Base-by-base conservation (phyloP, 2,888 invertebrate species). In the Yponomeuta sedellus region DNA sequence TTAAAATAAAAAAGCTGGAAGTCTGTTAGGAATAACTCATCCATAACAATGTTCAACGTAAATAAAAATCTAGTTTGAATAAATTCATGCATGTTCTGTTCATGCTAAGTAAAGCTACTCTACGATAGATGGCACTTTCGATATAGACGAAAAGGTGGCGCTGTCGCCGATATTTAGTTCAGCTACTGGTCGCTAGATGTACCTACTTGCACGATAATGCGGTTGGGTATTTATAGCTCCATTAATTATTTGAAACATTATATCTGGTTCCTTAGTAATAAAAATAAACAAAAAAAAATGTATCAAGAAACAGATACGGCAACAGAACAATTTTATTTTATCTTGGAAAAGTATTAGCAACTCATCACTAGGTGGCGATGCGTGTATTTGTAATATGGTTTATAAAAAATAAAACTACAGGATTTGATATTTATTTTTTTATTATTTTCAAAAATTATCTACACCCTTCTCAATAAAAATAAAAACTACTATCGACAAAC, bases 71-170 rank as follows among this genome's bases (percentile, higher is more conserved):
- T 52, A 52, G 16, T 52, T 52, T 52, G 16, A 52, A 16, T 52
- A 10, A 10, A 12, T 44, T 11, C 12, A 16, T 44, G 16, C 11
- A 44, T 16, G 11, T 44, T 16, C 44, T 16, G 11, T 44, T 16
- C 44, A 44, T 8, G 44, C 16, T 52, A 16, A 52, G 44, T 68
- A 65, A 6, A 11, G 28, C 70, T 70, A 73, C 66, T 70, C 68
- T 52, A 52, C 66, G 40, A 25, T 64, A 74, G 74, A 72, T 74
- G 70, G 69, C 68, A 64, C 40, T 63, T 6, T 25, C 16, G 6
- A 40, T 19, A 6, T 44, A 8, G 40, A 25, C 44, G 3, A 20
- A 52, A 20, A 39, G 44, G 11, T 44, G 44, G 64, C 39, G 61
- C 39, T 61, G 40, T 20, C 52, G 44, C 1, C 3, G 19, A 62